Evolutionary conservation across 2,888 invertebrate species (phyloP).

Genomic region (Macrosoma leucophasiata): DNA sequence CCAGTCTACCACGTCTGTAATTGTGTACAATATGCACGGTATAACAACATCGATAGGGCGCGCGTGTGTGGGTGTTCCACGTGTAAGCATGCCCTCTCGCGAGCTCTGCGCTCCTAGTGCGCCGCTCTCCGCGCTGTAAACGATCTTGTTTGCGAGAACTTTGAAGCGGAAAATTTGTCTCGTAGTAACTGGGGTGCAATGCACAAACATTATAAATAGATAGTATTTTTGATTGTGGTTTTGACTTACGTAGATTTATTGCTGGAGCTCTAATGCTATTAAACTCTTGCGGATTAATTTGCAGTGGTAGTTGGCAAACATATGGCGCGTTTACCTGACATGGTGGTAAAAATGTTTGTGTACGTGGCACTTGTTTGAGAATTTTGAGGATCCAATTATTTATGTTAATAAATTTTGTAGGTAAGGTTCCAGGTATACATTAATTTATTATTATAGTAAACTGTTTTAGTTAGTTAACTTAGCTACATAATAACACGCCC

Average conservation of each 20-base stretch:
- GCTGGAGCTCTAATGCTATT: neutral
- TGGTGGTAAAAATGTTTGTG: no score
- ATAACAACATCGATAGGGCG: conserved; percentile 20
- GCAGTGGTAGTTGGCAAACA: no score
- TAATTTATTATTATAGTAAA: no score
- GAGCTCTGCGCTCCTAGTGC: conserved; percentile 32
- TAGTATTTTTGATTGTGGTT: conserved; percentile 20
- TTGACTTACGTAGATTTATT: conserved; percentile 1
- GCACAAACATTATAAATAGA: conserved; percentile 23
- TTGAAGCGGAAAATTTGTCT: conserved; percentile 29
- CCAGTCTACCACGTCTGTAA: conserved; percentile 55
- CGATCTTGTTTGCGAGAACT: conserved; percentile 34
- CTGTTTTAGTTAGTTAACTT: no score
- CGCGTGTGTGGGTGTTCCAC: conserved; percentile 45
- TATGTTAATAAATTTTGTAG: no score
- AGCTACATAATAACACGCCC: no score
- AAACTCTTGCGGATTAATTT: no score
- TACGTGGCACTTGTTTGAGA: no score
- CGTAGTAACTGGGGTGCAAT: conserved; percentile 23
- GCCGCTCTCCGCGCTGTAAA: conserved; percentile 35
- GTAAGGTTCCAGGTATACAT: no score
- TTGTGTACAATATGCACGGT: conserved; percentile 30
- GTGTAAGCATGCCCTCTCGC: conserved; percentile 31
- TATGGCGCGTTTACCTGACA: no score
- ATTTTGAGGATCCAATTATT: no score